Conservation (phyloP, 1,140 invertebrate species). For the Teleopsis dalmanni region DNA sequence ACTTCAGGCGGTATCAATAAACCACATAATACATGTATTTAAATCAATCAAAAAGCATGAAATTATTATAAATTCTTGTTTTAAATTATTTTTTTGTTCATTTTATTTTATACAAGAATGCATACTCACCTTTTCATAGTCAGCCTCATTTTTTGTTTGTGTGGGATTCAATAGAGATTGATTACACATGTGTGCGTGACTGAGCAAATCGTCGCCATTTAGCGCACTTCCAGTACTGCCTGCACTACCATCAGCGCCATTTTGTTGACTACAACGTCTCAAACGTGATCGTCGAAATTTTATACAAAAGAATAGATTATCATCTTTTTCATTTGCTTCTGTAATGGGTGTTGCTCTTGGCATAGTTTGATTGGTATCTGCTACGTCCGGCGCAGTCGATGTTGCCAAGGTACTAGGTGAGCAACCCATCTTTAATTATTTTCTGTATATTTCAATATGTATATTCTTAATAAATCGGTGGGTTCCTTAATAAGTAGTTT, state of each 20-base stretch:
- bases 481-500: background rate
- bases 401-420: slow-evolving; percentile 26
- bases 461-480: background rate
- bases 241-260: slow-evolving; percentile 23
- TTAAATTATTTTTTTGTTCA: no score
- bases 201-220: slow-evolving; percentile 12
- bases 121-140: slow-evolving; percentile 41
- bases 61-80: no score
- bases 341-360: slow-evolving; percentile 12
- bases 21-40: no score
- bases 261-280: slow-evolving; percentile 34
- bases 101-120: no score
- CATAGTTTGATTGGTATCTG: slow-evolving; percentile 14
- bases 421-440: slow-evolving; percentile 29
- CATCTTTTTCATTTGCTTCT: slow-evolving; percentile 27
- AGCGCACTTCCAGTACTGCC: slow-evolving; percentile 28
- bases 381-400: slow-evolving; percentile 2
- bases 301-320: slow-evolving; percentile 38
- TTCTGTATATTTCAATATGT: background rate
- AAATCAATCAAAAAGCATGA: no score
- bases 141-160: slow-evolving; percentile 38
- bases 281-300: slow-evolving; percentile 33
- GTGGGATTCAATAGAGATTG: slow-evolving; percentile 38
- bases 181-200: slow-evolving; percentile 29
- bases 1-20: no score